A percentile compares a stretch with the other conserved stretches of the same genome.
These are phyloP conservation scores for Dolichomitus sp. DNA, from an alignment of 2,888 invertebrate genomes.

Conservation along the genomic window DNA sequence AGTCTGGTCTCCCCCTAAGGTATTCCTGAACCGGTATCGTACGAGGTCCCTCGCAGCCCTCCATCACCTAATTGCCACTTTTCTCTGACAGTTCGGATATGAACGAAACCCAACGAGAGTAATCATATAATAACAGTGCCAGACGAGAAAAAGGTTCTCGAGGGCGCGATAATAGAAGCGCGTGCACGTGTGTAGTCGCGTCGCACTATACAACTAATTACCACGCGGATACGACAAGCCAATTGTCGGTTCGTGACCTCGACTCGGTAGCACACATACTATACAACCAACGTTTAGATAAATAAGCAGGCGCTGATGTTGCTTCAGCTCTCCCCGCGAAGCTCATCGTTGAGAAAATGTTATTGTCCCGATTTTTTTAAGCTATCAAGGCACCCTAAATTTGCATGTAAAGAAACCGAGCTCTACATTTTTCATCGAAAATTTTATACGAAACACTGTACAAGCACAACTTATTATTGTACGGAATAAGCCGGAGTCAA, in stretches of 20 bases:
- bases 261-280: slow-evolving; percentile 8
- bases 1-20: not conserved
- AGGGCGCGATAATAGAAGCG: slow-evolving; percentile 27
- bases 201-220: slow-evolving; percentile 13
- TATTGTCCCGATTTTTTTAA: no score
- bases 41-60: not conserved
- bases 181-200: not conserved
- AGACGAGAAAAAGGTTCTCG: slow-evolving; percentile 1
- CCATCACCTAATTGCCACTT: slow-evolving; percentile 6
- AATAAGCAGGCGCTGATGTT: slow-evolving; percentile 14
- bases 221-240: slow-evolving; percentile 11
- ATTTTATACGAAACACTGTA: no score
- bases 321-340: not conserved
- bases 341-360: not conserved
- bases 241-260: slow-evolving; percentile 42
- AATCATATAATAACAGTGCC: not conserved
- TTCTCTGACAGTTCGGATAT: slow-evolving; percentile 7
- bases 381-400: no score
- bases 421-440: no score
- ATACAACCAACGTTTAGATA: slow-evolving; percentile 27
- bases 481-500: no score
- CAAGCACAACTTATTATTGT: no score
- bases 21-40: slow-evolving; percentile 13
- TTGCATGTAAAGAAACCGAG: no score
- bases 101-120: not conserved